These are phyloP conservation scores for Sciurus carolinensis DNA, from an alignment of 2,797 vertebrate genomes.

Conservation along the genomic window DNA sequence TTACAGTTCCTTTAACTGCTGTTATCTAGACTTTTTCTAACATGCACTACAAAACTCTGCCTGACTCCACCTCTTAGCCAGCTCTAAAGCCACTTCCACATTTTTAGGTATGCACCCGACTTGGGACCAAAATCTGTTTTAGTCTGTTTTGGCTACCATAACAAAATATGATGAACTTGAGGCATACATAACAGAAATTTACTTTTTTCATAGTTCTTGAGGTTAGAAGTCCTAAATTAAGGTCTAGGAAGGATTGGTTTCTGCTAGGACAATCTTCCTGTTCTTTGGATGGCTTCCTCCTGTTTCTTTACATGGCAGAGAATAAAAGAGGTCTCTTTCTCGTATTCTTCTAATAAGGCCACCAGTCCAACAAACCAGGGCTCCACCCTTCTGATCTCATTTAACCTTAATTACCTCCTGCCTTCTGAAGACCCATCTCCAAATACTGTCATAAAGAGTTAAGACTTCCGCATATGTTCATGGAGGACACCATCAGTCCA, in stretches of 20 bases:
- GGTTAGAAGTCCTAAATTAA: background rate
- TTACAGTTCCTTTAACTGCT: background rate
- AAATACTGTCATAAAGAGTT: background rate
- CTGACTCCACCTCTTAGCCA: background rate
- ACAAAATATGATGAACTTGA: background rate
- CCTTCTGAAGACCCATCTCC: background rate
- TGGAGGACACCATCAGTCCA: background rate
- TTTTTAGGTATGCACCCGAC: background rate
- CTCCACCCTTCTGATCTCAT: background rate
- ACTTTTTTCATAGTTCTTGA: conserved; percentile 39
- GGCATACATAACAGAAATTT: background rate
- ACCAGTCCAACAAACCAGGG: background rate
- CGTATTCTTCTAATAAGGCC: background rate
- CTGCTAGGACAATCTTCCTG: background rate
- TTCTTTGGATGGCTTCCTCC: background rate
- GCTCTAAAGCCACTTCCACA: background rate
- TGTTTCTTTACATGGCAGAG: background rate
- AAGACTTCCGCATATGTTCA: background rate
- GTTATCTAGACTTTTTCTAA: background rate
- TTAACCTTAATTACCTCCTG: conserved; percentile 11
- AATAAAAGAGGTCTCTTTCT: background rate
- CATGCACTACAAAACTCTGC: background rate
- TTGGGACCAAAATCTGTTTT: background rate
- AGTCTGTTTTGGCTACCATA: background rate
- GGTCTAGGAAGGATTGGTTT: background rate